phyloP scores from a whole-genome alignment of 2,888 invertebrate genomes.

The Tiphia femorata region DNA sequence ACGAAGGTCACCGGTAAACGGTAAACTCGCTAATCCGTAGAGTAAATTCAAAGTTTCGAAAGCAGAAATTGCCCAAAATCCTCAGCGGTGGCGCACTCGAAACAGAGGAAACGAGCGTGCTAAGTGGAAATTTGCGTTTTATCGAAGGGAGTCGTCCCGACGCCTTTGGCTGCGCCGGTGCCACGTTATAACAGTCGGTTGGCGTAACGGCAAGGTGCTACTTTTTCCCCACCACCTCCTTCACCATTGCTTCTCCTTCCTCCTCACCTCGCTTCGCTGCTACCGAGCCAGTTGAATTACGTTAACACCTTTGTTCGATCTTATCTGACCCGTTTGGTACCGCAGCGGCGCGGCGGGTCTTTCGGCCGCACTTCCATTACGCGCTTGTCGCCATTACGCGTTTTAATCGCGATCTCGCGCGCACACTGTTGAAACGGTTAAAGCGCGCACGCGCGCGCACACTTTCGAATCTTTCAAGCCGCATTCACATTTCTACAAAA shows the following conservation, averaged over 20 bases:
- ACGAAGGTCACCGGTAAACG: too few relatives aligned
- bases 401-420: slow-evolving; percentile 45
- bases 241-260: not conserved
- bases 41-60: too few relatives aligned
- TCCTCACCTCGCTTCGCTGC: slow-evolving; percentile 31
- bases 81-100: too few relatives aligned
- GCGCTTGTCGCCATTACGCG: slow-evolving; percentile 39
- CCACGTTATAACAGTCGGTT: not conserved
- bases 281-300: slow-evolving; percentile 44
- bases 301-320: slow-evolving; percentile 57
- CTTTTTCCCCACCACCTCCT: not conserved
- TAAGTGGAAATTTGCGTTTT: slow-evolving; percentile 63
- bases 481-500: too few relatives aligned
- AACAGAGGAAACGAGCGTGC: too few relatives aligned
- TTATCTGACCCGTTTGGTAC: slow-evolving; percentile 49
- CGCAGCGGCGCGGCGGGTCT: slow-evolving; percentile 42
- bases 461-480: too few relatives aligned
- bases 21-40: too few relatives aligned
- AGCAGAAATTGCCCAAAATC: too few relatives aligned
- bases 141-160: slow-evolving; percentile 48
- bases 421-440: too few relatives aligned
- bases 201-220: slow-evolving; percentile 4
- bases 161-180: slow-evolving; percentile 7
- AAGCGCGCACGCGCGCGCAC: too few relatives aligned
- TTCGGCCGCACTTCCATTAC: slow-evolving; percentile 38